phyloP scores from a whole-genome alignment of 92 coral and sea anemone genomes.

The Palythoa grandis region DNA sequence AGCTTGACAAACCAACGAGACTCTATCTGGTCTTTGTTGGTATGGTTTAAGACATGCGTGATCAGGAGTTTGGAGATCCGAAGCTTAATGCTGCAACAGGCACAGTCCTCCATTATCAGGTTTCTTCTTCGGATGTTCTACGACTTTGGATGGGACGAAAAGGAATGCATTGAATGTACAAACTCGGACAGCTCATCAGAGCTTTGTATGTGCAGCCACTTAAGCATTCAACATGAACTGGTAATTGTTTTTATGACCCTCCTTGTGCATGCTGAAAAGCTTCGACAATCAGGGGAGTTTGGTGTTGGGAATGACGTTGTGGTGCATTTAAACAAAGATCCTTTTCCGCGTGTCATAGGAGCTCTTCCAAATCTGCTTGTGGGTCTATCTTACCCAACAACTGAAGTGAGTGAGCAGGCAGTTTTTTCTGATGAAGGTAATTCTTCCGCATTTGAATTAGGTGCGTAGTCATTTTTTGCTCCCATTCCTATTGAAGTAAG shows the following conservation, averaged over 20 bases:
- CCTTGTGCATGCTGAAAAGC: constrained; percentile 24
- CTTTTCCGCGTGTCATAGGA: constrained; percentile 4
- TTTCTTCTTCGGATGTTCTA: constrained; percentile 27
- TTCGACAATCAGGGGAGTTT: neutral
- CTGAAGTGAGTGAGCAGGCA: neutral
- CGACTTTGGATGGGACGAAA: neutral
- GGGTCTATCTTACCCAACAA: constrained; percentile 15
- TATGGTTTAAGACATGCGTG: constrained; percentile 20
- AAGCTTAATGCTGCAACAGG: neutral
- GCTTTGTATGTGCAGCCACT: neutral
- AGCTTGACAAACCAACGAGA: neutral
- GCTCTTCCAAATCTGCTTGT: constrained; percentile 2
- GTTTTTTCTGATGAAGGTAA: constrained; percentile 17
- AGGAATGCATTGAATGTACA: neutral
- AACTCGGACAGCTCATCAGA: neutral
- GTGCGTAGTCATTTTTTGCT: too few species aligned
- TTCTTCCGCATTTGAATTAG: neutral
- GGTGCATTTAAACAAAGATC: constrained; percentile 18
- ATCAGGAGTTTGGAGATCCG: constrained; percentile 20
- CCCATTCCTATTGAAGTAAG: neutral
- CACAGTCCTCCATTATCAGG: constrained; percentile 11
- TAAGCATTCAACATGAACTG: neutral
- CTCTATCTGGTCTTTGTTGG: neutral
- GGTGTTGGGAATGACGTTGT: neutral
- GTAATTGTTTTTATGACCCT: constrained; percentile 10